phyloP scores from a whole-genome alignment of 2,888 invertebrate genomes.

The Neoaliturus tenellus region DNA sequence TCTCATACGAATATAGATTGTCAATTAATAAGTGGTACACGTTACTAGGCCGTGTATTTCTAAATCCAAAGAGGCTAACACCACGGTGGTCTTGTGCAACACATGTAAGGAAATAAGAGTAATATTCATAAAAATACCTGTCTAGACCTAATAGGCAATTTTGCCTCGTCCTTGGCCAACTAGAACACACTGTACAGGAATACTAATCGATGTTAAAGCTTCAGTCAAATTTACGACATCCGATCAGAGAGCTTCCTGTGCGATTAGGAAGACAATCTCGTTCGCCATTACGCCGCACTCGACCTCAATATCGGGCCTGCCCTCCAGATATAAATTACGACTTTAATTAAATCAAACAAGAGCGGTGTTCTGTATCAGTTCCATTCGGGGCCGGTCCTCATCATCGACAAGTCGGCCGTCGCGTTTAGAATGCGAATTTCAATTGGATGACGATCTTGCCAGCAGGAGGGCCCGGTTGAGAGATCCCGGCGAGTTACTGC shows the following conservation, averaged over 20 bases:
- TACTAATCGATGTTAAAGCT: background rate
- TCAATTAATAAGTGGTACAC: constrained; percentile 82
- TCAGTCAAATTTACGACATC: background rate
- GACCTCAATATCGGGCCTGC: background rate
- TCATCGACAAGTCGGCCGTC: background rate
- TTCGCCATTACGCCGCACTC: background rate
- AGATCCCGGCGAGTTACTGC: too few species aligned
- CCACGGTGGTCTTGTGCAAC: background rate
- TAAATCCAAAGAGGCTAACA: too few species aligned
- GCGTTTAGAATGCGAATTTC: constrained; percentile 36
- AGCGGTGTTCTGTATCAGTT: constrained; percentile 10
- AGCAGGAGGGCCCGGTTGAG: background rate
- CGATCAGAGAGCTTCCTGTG: background rate
- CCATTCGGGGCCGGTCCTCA: background rate
- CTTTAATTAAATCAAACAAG: constrained; percentile 33
- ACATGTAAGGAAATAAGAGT: background rate
- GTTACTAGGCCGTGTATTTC: constrained; percentile 84
- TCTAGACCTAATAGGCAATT: background rate
- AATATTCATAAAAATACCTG: constrained; percentile 8
- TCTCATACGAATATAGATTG: too few species aligned
- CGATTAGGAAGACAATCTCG: background rate
- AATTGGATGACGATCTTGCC: constrained; percentile 1
- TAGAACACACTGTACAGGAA: background rate
- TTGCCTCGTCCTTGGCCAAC: background rate
- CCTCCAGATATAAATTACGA: background rate